Evolutionary conservation across 2,113 vertebrate genomes (phyloP).

Genomic region (Edolisoma coerulescens): DNA sequence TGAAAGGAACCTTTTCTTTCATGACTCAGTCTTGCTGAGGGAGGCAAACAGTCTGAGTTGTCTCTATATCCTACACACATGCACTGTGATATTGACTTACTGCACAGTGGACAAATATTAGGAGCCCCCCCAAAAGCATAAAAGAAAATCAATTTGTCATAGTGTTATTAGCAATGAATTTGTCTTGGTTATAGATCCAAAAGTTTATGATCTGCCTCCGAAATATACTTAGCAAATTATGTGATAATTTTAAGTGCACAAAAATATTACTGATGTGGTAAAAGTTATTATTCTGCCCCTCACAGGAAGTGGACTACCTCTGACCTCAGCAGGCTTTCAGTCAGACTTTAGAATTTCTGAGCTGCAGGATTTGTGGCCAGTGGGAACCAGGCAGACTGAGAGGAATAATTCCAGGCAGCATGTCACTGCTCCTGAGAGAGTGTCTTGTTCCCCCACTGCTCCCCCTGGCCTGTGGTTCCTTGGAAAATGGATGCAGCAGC

Average conservation of each 20-base stretch:
- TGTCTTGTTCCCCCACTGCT: not conserved
- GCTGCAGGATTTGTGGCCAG: not conserved
- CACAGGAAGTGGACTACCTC: not conserved
- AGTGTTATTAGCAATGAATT: not conserved
- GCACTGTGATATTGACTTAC: not conserved
- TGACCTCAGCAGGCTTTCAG: not conserved
- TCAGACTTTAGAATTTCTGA: not conserved
- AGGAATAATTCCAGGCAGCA: not conserved
- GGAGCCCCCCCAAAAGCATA: not conserved
- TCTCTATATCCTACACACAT: not conserved
- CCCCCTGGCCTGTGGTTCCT: not conserved
- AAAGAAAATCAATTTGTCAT: not conserved
- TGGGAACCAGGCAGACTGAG: not conserved
- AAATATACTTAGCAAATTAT: not conserved
- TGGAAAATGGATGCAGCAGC: not conserved
- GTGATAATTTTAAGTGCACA: not conserved
- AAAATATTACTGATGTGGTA: not conserved
- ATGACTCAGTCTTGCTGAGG: not conserved
- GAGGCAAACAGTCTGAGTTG: not conserved
- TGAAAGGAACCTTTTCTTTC: not conserved
- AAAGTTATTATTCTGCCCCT: not conserved
- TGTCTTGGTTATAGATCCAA: not conserved
- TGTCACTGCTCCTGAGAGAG: accelerated
- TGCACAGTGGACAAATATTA: not conserved
- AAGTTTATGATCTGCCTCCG: not conserved